These are phyloP conservation scores for Staurois parvus DNA, from an alignment of 2,797 vertebrate species.

Conservation along the genomic window DNA sequence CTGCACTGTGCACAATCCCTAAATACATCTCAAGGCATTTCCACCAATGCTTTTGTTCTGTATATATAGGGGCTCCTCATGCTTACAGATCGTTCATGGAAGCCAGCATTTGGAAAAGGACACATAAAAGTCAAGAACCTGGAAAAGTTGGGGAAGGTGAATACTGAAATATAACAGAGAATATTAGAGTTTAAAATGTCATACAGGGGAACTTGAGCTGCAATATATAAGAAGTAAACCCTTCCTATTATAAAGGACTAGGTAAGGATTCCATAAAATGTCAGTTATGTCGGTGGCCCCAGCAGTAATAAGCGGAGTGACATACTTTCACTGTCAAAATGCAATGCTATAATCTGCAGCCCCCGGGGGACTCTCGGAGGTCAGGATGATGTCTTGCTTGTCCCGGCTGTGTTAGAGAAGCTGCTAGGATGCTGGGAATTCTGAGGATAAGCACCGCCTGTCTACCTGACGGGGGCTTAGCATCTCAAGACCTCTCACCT, in stretches of 20 bases:
- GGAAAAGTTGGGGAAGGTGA: no score
- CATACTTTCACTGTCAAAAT: constrained; percentile 8
- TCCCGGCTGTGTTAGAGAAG: constrained; percentile 29
- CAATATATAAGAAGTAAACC: not conserved
- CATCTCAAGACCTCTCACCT: constrained; percentile 49
- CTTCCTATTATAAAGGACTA: not conserved
- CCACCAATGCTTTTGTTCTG: no score
- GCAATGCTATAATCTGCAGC: not conserved
- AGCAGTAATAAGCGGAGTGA: constrained; percentile 1
- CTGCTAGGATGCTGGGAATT: constrained; percentile 50
- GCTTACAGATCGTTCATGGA: no score
- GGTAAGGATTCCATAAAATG: not conserved
- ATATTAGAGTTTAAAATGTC: no score
- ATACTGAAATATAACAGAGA: no score
- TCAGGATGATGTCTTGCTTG: constrained; percentile 15
- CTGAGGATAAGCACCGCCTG: constrained; percentile 26
- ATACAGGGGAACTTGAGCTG: no score
- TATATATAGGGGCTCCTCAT: no score
- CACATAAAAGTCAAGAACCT: no score
- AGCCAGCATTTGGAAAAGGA: no score
- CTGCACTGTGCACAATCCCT: no score
- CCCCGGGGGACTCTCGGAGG: constrained; percentile 1
- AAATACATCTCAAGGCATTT: no score
- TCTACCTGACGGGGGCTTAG: constrained; percentile 41
- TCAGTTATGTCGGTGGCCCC: constrained; percentile 4